Evolutionary conservation across 2,888 invertebrate species (phyloP), one percentile per base, ranked within the genome.

Genomic region (Morinoia aosen): DNA sequence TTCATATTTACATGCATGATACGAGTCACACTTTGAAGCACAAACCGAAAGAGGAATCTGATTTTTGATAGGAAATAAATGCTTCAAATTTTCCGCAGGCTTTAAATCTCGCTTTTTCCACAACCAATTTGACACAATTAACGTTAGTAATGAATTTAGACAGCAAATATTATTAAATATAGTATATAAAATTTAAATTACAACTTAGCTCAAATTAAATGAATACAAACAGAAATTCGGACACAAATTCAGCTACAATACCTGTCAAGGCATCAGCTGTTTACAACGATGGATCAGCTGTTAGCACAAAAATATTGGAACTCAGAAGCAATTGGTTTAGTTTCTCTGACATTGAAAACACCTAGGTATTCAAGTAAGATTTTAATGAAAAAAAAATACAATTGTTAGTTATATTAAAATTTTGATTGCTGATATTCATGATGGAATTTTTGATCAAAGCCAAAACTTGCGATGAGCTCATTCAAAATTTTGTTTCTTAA

Each of bases 241-340:
- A 19, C 61, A 61, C 14, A 76, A 76, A 76, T 76, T 76, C 76
- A 19, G 25, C 33, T 19, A 76, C 33, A 33, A 76, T 76, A 76
- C 76, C 76, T 76, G 90, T 90, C 90, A 48, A 19, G 40, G 25
- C 19, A 93, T 93, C 93, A 93, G 93, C 93, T 93, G 93, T 93
- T 93, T 93, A 12, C 57, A 57, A 12, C 93, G 39, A 93, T 48
- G 93, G 57, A 93, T 93, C 93, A 93, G 93, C 93, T 93, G 93
- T 57, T 93, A 57, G 40, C 57, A 0, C 10, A 57, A 57, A 57
- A 93, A 14, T 93, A 33, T 93, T 93, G 93, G 93, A 93, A 93
- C 93, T 48, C 19, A 8, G 39, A 10, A 48, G 90, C 48, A 48
- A 90, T 90, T 8, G 90, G 7, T 8, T 48, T 90, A 90, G 12